Percentiles rank a stretch among this genome's conserved stretches.
These are phyloP conservation scores for Ypsolopha sequella DNA, from an alignment of 2,888 invertebrate genomes.

Conservation along the genomic window DNA sequence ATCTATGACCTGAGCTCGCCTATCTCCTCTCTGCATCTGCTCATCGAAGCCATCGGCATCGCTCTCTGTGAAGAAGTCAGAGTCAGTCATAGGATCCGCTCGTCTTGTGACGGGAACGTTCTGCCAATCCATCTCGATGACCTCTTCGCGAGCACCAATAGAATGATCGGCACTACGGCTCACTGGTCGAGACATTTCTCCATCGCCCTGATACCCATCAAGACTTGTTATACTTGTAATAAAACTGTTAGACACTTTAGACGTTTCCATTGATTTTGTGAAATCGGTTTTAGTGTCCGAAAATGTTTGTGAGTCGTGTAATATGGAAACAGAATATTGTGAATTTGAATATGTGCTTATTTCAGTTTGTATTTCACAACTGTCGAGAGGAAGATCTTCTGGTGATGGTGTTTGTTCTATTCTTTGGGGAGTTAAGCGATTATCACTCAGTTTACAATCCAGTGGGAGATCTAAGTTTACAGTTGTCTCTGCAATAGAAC, in stretches of 20 bases:
- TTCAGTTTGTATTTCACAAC: constrained; percentile 74
- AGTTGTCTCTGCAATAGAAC: constrained; percentile 65
- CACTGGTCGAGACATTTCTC: constrained; percentile 89
- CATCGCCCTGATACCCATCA: constrained; percentile 94
- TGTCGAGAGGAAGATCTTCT: constrained; percentile 86
- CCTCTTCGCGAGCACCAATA: constrained; percentile 65
- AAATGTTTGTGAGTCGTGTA: constrained; percentile 68
- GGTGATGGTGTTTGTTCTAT: constrained; percentile 88
- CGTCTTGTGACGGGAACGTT: constrained; percentile 75
- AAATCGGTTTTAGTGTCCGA: constrained; percentile 71
- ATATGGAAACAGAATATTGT: constrained; percentile 57
- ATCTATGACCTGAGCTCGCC: constrained; percentile 87
- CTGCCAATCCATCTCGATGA: constrained; percentile 68
- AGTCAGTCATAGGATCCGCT: constrained; percentile 91
- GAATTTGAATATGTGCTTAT: constrained; percentile 59
- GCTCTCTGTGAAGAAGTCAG: constrained; percentile 91
- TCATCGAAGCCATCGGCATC: constrained; percentile 90
- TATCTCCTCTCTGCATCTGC: constrained; percentile 76
- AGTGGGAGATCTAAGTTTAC: constrained; percentile 68
- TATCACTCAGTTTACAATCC: constrained; percentile 55
- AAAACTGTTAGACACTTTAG: constrained; percentile 80
- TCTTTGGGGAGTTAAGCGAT: constrained; percentile 43
- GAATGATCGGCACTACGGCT: constrained; percentile 86
- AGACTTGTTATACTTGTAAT: constrained; percentile 91
- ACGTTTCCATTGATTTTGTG: constrained; percentile 72